phyloP scores from a whole-genome alignment of 2,888 invertebrate genomes.

The Cephus pulcher region DNA sequence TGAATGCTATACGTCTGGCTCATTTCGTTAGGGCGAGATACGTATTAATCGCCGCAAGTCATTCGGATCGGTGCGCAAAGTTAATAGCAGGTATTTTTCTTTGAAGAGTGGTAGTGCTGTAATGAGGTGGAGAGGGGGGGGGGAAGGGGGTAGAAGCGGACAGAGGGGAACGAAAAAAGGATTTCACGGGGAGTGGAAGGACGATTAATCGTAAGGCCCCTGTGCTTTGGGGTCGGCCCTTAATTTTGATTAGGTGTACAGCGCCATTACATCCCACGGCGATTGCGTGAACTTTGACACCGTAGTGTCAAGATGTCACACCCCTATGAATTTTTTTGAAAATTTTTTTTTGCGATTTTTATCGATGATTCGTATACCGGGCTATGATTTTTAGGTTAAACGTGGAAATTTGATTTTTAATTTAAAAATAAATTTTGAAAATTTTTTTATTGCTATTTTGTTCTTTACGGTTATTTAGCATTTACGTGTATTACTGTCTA shows the following conservation, averaged over 20 bases:
- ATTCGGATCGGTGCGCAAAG: conserved; percentile 2
- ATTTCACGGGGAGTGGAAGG: neutral
- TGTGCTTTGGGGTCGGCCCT: neutral
- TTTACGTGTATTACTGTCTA: neutral
- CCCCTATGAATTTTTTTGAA: too few species aligned
- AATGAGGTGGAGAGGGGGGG: neutral
- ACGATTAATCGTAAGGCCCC: neutral
- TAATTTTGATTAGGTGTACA: neutral
- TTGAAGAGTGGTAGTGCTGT: neutral
- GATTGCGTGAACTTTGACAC: neutral
- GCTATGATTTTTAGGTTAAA: neutral
- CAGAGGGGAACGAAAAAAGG: too few species aligned
- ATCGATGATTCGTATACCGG: neutral
- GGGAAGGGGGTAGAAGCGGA: neutral
- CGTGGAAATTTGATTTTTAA: neutral
- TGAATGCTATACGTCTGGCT: neutral
- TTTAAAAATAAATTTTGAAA: neutral
- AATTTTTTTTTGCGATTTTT: neutral
- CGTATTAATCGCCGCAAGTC: conserved; percentile 1
- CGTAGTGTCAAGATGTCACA: too few species aligned
- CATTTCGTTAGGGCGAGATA: neutral
- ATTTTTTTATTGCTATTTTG: too few species aligned
- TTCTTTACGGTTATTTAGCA: neutral
- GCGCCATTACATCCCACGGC: neutral
- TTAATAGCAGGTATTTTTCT: conserved; percentile 4